A percentile compares a stretch with the other conserved stretches of the same genome.
These are phyloP conservation scores for Rhagonycha fulva DNA, from an alignment of 2,888 invertebrate genomes.

Conservation along the genomic window DNA sequence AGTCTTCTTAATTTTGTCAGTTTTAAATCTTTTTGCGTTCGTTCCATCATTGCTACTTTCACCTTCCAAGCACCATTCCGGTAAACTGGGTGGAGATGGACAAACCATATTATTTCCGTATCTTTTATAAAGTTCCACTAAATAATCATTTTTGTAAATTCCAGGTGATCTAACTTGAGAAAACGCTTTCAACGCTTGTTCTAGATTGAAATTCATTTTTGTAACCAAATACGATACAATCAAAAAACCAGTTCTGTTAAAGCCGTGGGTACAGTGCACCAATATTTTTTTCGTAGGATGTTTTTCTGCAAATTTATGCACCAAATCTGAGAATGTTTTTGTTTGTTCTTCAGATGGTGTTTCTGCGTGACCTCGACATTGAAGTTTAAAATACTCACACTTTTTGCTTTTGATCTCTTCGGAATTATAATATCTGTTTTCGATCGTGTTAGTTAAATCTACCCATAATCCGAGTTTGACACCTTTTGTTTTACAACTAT, in stretches of 20 bases:
- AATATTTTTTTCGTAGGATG: conserved; percentile 80
- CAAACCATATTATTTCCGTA: conserved; percentile 76
- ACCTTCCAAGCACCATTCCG: conserved; percentile 82
- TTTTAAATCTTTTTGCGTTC: conserved; percentile 4
- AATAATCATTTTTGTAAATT: conserved; percentile 96
- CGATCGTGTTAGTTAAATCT: conserved; percentile 90
- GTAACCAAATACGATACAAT: conserved; percentile 90
- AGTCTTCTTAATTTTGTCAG: conserved; percentile 55
- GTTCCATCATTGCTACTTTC: neutral
- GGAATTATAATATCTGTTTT: conserved; percentile 81
- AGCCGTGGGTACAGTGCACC: conserved; percentile 97
- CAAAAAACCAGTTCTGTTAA: conserved; percentile 96
- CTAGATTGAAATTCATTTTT: conserved; percentile 79
- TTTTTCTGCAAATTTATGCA: conserved; percentile 76
- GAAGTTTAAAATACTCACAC: conserved; percentile 85
- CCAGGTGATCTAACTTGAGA: conserved; percentile 83
- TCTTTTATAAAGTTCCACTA: conserved; percentile 81
- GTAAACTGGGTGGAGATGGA: conserved; percentile 74
- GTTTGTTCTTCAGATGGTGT: conserved; percentile 88
- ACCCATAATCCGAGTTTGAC: conserved; percentile 92
- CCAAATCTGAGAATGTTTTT: conserved; percentile 77
- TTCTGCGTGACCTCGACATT: conserved; percentile 91
- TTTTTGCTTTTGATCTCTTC: conserved; percentile 73
- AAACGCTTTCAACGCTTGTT: conserved; percentile 81
- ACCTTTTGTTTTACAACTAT: conserved; percentile 77